Percentiles rank a stretch among this genome's conserved stretches.
Conservation (phyloP, 2,888 invertebrate genomes). For the Junonia oenone region DNA sequence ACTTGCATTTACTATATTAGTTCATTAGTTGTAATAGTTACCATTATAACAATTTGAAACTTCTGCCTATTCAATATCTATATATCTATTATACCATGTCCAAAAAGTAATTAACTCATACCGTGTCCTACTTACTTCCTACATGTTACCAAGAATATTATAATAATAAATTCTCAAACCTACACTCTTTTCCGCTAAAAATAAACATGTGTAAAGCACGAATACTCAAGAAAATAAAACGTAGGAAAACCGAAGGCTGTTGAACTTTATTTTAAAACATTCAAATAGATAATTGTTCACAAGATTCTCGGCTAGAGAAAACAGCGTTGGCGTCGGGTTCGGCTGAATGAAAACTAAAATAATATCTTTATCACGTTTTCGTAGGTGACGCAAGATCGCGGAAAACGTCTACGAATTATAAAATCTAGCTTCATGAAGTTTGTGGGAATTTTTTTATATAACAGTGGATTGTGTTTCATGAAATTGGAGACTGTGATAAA, state of each 20-base stretch:
- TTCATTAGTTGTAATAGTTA: too few relatives aligned
- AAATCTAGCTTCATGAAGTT: background rate
- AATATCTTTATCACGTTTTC: slow-evolving; percentile 5
- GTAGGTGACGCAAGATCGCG: slow-evolving; percentile 11
- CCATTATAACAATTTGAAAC: too few relatives aligned
- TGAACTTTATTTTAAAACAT: background rate
- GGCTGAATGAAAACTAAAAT: slow-evolving; percentile 22
- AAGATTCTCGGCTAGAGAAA: background rate
- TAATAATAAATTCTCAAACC: too few relatives aligned
- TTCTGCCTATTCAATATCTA: too few relatives aligned
- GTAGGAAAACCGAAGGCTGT: background rate
- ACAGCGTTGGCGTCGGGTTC: background rate
- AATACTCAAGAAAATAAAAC: too few relatives aligned
- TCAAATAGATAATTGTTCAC: background rate
- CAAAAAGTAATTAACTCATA: too few relatives aligned
- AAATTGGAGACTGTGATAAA: background rate
- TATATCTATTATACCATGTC: too few relatives aligned
- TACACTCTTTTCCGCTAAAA: too few relatives aligned
- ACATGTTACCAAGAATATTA: too few relatives aligned
- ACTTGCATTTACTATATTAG: too few relatives aligned
- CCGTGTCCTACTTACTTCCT: too few relatives aligned
- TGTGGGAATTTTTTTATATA: background rate
- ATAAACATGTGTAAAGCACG: too few relatives aligned
- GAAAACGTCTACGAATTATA: background rate
- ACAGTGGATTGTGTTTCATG: background rate